Base-by-base conservation (phyloP, 1,140 invertebrate species). In the Calephelis virginiensis region DNA sequence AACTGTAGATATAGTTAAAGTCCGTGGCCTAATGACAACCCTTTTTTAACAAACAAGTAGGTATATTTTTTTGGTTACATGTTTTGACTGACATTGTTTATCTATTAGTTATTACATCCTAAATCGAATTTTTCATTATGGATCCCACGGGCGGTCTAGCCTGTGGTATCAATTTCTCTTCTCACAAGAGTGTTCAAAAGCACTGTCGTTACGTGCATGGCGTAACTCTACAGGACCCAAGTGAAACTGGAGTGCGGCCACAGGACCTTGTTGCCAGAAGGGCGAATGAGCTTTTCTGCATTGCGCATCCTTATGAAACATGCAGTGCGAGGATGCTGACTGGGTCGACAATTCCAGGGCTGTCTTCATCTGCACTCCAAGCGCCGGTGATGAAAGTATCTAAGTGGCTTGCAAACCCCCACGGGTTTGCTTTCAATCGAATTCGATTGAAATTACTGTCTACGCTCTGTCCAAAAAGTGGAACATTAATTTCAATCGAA, bases 241-340 rank as follows among this genome's bases (percentile, higher is more conserved):
- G 65, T 67, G 53, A 67, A 67, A 71, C 48, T 70, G 66, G 53
- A 71, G 69, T 71, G 62, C 65, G 47, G 62, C 69, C 56, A 67
- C 62, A 71, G 63, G 53, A 62, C 47, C 66, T 71, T 67, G 69
- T 59, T 67, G 63, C 69, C 47, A 71, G 64, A 70, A 70, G 60
- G 69, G 69, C 65, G 38, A 67, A 67, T 67, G 65, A 71, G 69
- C 61, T 72, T 66, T 64, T 69, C 62, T 69, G 64, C 71, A 69
- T 72, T 69, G 61, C 66, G 64, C 67, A 67, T 65, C 67, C 62
- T 62, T 64, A 64, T 69, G 64, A 69, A 72, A 72, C 67, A 69
- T n/a, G n/a, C 69, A 45, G 64, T 61, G 45, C 60, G 17, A 66
- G 14, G 64, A 47, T 66, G 64, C 56, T 61, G 64, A 66, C 45